Evolutionary conservation across 2,888 invertebrate species (phyloP).

Genomic region (Drosophila meridionalis): DNA sequence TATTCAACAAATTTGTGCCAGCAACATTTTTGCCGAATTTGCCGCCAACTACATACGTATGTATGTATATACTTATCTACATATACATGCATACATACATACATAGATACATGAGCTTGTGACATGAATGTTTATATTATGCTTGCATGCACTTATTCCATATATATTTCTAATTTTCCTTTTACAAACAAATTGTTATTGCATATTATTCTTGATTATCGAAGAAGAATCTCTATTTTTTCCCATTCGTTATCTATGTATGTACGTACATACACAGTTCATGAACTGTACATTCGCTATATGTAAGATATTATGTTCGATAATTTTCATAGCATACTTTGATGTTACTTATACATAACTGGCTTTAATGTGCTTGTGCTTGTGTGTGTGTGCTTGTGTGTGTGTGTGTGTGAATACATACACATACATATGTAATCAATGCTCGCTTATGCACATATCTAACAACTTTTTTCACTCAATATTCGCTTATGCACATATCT

Average conservation of each 20-base stretch:
- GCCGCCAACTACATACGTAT: constrained; percentile 18
- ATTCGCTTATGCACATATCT: constrained; percentile 12
- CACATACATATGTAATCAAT: constrained; percentile 21
- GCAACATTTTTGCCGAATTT: constrained; percentile 21
- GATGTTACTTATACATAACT: constrained; percentile 22
- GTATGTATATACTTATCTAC: not conserved
- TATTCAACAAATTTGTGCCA: constrained; percentile 22
- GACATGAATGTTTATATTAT: constrained; percentile 11
- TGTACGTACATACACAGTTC: not conserved
- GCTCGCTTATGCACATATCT: constrained; percentile 12
- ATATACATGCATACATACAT: not conserved
- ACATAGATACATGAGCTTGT: not conserved
- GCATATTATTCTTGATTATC: not conserved
- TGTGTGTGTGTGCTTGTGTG: not conserved
- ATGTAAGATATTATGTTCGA: not conserved
- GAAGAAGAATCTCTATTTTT: not conserved
- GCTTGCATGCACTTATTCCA: not conserved
- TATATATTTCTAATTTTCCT: not conserved
- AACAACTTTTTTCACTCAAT: constrained; percentile 37
- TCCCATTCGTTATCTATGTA: not conserved
- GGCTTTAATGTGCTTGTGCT: not conserved
- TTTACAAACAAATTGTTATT: not conserved
- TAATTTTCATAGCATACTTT: constrained; percentile 20
- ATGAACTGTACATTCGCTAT: not conserved
- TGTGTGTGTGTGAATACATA: not conserved